Evolutionary conservation across 2,113 vertebrate species (phyloP).

Genomic region (Butastur rufipennis): DNA sequence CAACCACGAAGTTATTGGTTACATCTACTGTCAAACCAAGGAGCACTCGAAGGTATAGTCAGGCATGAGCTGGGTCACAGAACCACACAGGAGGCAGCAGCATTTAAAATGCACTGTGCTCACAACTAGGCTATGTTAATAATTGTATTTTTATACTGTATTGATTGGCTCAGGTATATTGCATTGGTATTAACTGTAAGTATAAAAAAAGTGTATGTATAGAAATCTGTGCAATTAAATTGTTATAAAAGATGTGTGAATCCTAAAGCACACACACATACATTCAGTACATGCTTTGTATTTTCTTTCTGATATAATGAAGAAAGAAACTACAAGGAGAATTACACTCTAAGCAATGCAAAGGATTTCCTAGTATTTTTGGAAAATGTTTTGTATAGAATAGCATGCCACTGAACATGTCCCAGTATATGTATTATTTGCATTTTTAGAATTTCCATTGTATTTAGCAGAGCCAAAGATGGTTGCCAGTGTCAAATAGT

Average conservation of each 20-base stretch:
- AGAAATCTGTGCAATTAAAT: not conserved
- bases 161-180: not conserved
- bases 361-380: not conserved
- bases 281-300: not conserved
- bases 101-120: not conserved
- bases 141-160: not conserved
- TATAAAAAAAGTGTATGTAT: not conserved
- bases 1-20: not conserved
- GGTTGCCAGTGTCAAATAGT: not conserved
- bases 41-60: not conserved
- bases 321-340: not conserved
- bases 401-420: not conserved
- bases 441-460: not conserved
- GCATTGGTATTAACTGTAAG: not conserved
- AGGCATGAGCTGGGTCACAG: accelerated
- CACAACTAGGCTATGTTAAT: not conserved
- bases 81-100: not conserved
- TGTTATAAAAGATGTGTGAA: not conserved
- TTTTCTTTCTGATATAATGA: not conserved
- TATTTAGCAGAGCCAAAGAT: not conserved
- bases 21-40: not conserved
- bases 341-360: not conserved
- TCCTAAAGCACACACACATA: not conserved
- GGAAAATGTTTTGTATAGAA: not conserved
- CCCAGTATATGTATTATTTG: not conserved